Evolutionary conservation across 2,888 invertebrate genomes (phyloP).

Genomic region (Leptogaster cylindrica): DNA sequence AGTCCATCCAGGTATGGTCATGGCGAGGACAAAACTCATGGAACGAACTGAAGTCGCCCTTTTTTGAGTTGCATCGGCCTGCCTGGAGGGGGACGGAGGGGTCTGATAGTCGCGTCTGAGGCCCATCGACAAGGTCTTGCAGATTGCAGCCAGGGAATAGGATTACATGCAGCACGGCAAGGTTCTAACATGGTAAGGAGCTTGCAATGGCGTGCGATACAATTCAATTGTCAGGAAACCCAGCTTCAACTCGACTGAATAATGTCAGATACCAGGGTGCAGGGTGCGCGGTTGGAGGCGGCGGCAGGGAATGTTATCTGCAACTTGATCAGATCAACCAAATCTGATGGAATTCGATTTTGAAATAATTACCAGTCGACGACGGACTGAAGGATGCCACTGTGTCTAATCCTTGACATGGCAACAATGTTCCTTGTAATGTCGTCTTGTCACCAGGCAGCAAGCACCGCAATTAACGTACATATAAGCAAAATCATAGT

Average conservation of each 20-base stretch:
- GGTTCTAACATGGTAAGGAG: slow-evolving; percentile 9
- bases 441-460: no score
- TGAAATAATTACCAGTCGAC: slow-evolving; percentile 27
- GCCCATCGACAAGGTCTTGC: background rate
- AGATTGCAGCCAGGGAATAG: background rate
- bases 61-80: slow-evolving; percentile 3
- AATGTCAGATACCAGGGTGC: background rate
- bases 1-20: slow-evolving; percentile 37
- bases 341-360: background rate
- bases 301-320: background rate
- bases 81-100: background rate
- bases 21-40: slow-evolving; percentile 12
- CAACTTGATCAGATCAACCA: slow-evolving; percentile 27
- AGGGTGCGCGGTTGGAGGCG: background rate
- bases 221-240: slow-evolving; percentile 38
- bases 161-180: slow-evolving; percentile 29
- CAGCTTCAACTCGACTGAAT: background rate
- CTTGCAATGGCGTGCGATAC: slow-evolving; percentile 39
- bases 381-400: slow-evolving; percentile 43
- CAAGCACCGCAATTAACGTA: no score
- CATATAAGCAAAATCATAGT: no score
- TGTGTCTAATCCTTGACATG: background rate
- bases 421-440: no score
- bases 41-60: background rate
- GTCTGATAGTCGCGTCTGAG: no score